Conservation (phyloP, 2,888 invertebrate genomes). For the Sisyra nigra region DNA sequence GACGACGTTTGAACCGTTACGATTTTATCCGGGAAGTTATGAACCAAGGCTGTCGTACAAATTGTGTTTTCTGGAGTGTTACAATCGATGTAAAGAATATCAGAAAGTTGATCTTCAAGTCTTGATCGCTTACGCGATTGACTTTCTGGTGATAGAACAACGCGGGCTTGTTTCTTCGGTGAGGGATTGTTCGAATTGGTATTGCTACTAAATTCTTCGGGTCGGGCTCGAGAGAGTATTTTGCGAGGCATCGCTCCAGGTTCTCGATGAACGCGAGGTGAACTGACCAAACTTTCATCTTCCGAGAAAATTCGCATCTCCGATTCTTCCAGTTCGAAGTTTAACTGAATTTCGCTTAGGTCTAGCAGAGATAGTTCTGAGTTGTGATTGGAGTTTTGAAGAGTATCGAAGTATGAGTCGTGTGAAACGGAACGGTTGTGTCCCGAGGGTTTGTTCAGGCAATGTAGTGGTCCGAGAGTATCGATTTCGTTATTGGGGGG, state of each 20-base stretch:
- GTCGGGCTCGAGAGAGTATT: constrained; percentile 31
- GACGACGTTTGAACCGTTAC: constrained; percentile 8
- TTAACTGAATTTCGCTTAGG: constrained; percentile 67
- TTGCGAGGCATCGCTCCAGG: constrained; percentile 28
- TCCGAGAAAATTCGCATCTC: constrained; percentile 83
- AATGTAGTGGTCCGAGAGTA: constrained; percentile 29
- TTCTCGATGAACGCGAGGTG: constrained; percentile 33
- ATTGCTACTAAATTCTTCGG: constrained; percentile 36
- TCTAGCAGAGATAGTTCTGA: constrained; percentile 37
- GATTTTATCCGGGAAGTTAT: constrained; percentile 13
- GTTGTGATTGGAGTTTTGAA: constrained; percentile 36
- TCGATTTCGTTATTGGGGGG: constrained; percentile 23
- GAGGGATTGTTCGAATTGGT: constrained; percentile 39
- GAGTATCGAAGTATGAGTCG: constrained; percentile 83
- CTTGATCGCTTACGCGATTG: constrained; percentile 46
- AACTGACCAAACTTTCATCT: constrained; percentile 54
- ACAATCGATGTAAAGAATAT: constrained; percentile 70
- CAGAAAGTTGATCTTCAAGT: constrained; percentile 61
- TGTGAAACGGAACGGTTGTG: constrained; percentile 68
- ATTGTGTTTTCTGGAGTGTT: constrained; percentile 46
- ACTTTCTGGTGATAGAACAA: constrained; percentile 32
- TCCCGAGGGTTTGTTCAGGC: constrained; percentile 29
- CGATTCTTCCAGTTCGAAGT: constrained; percentile 70
- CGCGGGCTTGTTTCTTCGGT: constrained; percentile 41
- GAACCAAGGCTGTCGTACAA: constrained; percentile 23